Conservation (phyloP, 2,888 invertebrate genomes). For the Parochlus steinenii region DNA sequence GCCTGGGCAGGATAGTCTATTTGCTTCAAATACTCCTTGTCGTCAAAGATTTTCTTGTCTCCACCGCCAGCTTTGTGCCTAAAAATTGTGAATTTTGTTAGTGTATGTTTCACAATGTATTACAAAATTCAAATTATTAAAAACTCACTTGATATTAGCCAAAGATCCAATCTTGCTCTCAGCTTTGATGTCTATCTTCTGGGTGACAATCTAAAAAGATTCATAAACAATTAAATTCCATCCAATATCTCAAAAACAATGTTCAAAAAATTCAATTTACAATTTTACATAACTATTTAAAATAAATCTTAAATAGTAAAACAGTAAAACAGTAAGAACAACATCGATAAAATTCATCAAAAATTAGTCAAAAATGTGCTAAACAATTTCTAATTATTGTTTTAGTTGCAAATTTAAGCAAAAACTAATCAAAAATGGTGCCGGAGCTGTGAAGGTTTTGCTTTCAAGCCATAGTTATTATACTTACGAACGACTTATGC, state of each 20-base stretch:
- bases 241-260: neutral
- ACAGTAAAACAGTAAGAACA: neutral
- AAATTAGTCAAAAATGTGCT: neutral
- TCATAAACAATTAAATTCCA: constrained; percentile 14
- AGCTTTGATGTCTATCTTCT: constrained; percentile 83
- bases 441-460: too few relatives aligned
- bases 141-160: constrained; percentile 73
- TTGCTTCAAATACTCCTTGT: constrained; percentile 80
- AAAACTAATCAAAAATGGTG: too few relatives aligned
- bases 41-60: constrained; percentile 85
- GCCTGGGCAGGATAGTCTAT: constrained; percentile 39
- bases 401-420: neutral
- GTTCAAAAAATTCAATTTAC: neutral
- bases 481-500: too few relatives aligned
- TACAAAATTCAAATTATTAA: too few relatives aligned
- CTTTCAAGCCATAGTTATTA: too few relatives aligned
- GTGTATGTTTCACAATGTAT: too few relatives aligned
- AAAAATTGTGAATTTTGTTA: too few relatives aligned
- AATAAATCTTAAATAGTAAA: neutral
- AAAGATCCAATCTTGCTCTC: constrained; percentile 82
- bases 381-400: constrained; percentile 2
- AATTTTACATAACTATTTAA: too few relatives aligned
- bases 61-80: constrained; percentile 87
- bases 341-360: neutral
- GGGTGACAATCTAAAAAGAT: constrained; percentile 62